Conservation (phyloP, 2,113 vertebrate species). For the Brachyhypopomus occidentalis region DNA sequence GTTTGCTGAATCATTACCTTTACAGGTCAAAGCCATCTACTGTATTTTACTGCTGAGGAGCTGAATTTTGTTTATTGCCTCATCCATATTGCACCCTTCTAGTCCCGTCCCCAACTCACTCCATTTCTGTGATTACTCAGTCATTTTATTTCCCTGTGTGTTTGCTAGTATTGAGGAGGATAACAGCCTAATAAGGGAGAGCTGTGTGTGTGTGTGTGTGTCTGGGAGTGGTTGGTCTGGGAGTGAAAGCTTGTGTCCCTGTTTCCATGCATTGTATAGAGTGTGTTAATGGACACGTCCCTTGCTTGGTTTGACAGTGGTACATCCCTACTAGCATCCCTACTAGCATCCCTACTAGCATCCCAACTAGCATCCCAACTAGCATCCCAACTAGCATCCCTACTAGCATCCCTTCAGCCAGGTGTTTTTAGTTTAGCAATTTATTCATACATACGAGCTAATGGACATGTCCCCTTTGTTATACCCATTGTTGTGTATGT, state of each 20-base stretch:
- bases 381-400: too few relatives aligned
- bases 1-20: slow-evolving; percentile 60
- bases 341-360: too few relatives aligned
- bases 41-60: slow-evolving; percentile 52
- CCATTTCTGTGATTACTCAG: slow-evolving; percentile 22
- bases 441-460: neutral
- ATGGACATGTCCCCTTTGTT: neutral
- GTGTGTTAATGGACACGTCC: neutral
- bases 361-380: too few relatives aligned
- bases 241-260: too few relatives aligned
- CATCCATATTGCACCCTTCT: slow-evolving; percentile 26
- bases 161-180: slow-evolving; percentile 7
- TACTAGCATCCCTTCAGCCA: neutral
- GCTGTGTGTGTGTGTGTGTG: slow-evolving; percentile 39
- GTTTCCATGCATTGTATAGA: too few relatives aligned
- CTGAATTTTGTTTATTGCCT: slow-evolving; percentile 26
- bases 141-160: slow-evolving; percentile 24
- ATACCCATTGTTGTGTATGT: neutral
- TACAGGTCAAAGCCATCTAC: slow-evolving; percentile 64
- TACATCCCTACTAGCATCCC: too few relatives aligned
- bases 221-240: slow-evolving; percentile 8
- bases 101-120: slow-evolving; percentile 4
- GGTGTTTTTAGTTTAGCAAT: neutral
- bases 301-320: neutral
- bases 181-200: slow-evolving; percentile 21